Base-by-base conservation (phyloP, 2,113 vertebrate genomes). In the Sturnira hondurensis region DNA sequence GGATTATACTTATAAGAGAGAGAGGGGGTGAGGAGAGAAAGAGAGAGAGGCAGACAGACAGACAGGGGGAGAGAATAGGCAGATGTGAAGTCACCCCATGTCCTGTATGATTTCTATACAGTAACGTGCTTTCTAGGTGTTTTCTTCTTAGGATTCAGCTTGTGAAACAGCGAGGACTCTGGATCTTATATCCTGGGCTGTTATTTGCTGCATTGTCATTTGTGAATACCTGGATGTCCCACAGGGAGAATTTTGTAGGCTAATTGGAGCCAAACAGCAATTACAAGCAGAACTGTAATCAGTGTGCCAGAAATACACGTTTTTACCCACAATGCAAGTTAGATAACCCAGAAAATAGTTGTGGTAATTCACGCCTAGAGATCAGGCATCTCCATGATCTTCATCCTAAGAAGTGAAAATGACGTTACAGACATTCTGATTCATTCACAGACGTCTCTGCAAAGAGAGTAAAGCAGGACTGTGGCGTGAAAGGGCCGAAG, bases 261-360 rank as follows among this genome's bases (percentile, higher is more conserved):
- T 97, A 97, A 97, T 96, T 96, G 76, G 97, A 97, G 94, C 86
- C 89, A 96, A 97, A 96, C 96, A 70, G 84, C 84, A 96, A 94
- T 98, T 96, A 94, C 78, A 89, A 94, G 89, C 52, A 70, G 89
- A 96, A 76, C 65, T 96, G 22, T 89, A 94, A 96, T 96, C 80
- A 43, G 74, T 89, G 45, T 89, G 93, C 94, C 95, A 88, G 96
- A 97, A 95, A 94, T 92, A 92, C 80, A 56, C 86, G 70, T 94
- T 94, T 97, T 96, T 96, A 96, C 83, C 74, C 36, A 92, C 86
- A 87, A 67, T 89, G 77, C 50, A 94, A 95, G 85, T 97, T 96
- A 96, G 97, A 88, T 94, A 97, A 94, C 94, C 43, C 80, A 97
- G 94, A 97, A 97, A 98, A 95, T 78, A 94, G 91, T 70, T 91